Evolutionary conservation across 2,888 invertebrate genomes (phyloP).

Genomic region (Polydrusus tereticollis): DNA sequence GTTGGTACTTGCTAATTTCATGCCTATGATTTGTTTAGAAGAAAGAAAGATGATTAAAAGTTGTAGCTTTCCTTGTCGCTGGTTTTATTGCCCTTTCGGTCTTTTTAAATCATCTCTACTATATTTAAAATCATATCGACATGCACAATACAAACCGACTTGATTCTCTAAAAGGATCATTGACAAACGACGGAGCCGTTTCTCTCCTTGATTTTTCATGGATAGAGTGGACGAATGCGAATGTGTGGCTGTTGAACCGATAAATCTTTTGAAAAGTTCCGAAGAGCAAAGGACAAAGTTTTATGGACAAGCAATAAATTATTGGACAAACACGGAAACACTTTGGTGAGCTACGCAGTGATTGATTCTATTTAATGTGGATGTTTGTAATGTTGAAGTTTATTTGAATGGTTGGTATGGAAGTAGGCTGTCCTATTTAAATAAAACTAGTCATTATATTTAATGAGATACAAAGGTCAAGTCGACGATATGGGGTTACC

Average conservation of each 20-base stretch:
- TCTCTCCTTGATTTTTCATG: conserved; percentile 42
- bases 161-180: conserved; percentile 2
- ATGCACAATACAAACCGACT: neutral
- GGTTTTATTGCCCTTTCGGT: too few relatives aligned
- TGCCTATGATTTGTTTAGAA: too few relatives aligned
- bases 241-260: conserved; percentile 36
- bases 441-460: too few relatives aligned
- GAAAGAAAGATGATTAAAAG: too few relatives aligned
- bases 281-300: conserved; percentile 38
- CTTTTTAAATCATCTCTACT: too few relatives aligned
- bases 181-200: conserved; percentile 37
- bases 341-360: conserved; percentile 21
- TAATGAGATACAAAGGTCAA: too few relatives aligned
- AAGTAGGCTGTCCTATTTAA: too few relatives aligned
- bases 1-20: too few relatives aligned
- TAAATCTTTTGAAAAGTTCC: conserved; percentile 41
- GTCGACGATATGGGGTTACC: too few relatives aligned
- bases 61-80: too few relatives aligned
- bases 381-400: neutral
- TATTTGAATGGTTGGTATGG: too few relatives aligned
- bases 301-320: conserved; percentile 45
- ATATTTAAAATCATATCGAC: too few relatives aligned
- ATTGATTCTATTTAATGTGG: conserved; percentile 27
- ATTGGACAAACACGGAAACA: conserved; percentile 29
- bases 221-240: conserved; percentile 44